phyloP scores from a whole-genome alignment of 2,797 vertebrate species.

The Anomalospiza imberbis region DNA sequence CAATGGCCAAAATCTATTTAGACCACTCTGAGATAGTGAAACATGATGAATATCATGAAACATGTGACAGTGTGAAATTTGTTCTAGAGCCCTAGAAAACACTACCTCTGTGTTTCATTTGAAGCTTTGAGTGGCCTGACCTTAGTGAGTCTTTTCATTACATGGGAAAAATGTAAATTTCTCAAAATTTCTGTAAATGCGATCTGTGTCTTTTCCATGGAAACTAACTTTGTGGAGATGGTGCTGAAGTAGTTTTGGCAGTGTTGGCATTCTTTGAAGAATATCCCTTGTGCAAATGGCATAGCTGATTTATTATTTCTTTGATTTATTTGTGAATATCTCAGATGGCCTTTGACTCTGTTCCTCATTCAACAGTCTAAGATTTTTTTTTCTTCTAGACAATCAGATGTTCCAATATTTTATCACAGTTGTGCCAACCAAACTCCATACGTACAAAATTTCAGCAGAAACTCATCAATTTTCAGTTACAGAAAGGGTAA shows the following conservation, averaged over 20 bases:
- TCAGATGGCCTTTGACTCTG: neutral
- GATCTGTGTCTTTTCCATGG: neutral
- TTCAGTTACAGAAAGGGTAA: conserved; percentile 83
- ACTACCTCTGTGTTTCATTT: neutral
- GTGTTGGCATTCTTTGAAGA: neutral
- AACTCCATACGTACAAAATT: conserved; percentile 90
- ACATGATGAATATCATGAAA: neutral
- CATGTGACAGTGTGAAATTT: neutral
- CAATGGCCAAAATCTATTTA: neutral
- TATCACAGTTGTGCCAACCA: conserved; percentile 97
- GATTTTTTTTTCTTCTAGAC: conserved; percentile 75
- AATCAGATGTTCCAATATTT: conserved; percentile 99
- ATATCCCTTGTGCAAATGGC: neutral
- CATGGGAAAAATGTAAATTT: neutral
- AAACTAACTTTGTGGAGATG: neutral
- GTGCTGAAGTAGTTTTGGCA: neutral
- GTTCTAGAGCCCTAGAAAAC: neutral
- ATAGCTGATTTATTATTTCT: neutral
- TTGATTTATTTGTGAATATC: neutral
- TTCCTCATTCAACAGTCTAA: neutral
- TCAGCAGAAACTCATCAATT: conserved; percentile 82
- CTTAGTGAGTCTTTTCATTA: neutral
- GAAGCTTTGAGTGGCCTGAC: neutral
- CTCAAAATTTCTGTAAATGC: neutral
- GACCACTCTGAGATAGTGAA: neutral